Evolutionary conservation across 2,113 vertebrate genomes (phyloP).

Genomic region (Vidua macroura): DNA sequence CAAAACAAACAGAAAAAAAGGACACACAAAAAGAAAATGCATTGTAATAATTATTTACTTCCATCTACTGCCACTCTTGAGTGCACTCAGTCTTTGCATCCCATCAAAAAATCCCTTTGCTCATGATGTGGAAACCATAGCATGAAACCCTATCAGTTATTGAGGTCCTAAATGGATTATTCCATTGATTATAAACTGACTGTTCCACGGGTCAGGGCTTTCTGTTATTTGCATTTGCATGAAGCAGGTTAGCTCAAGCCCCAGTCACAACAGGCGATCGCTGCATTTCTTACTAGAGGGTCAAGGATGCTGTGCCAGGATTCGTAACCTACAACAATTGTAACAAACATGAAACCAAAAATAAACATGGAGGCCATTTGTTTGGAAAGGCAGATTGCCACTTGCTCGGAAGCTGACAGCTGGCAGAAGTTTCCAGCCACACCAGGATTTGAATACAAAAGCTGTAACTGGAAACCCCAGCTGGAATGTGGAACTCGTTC

Average conservation of each 20-base stretch:
- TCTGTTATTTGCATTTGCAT: background rate
- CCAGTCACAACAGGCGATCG: background rate
- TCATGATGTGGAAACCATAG: background rate
- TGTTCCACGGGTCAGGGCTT: background rate
- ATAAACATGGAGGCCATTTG: slow-evolving; percentile 23
- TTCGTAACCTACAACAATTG: background rate
- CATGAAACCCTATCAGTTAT: background rate
- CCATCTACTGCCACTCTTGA: background rate
- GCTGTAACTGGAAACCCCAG: slow-evolving; percentile 11
- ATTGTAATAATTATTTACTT: slow-evolving; percentile 4
- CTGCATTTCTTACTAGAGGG: background rate
- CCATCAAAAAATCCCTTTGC: background rate
- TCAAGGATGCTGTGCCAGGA: slow-evolving; percentile 36
- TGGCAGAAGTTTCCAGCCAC: slow-evolving; percentile 62
- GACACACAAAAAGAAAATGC: background rate
- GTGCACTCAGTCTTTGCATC: background rate
- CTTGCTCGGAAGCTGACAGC: slow-evolving; percentile 52
- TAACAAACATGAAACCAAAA: slow-evolving; percentile 26
- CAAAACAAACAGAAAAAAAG: background rate
- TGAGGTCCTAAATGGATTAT: background rate
- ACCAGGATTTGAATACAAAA: background rate
- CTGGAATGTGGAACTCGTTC: background rate
- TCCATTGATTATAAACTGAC: background rate
- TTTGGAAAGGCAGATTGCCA: slow-evolving; percentile 35
- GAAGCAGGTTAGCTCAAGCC: slow-evolving; percentile 17